These are phyloP conservation scores for Axinella damicornis DNA, from an alignment of 37 sponge, comb jelly and placozoan genomes.

Conservation along the genomic window DNA sequence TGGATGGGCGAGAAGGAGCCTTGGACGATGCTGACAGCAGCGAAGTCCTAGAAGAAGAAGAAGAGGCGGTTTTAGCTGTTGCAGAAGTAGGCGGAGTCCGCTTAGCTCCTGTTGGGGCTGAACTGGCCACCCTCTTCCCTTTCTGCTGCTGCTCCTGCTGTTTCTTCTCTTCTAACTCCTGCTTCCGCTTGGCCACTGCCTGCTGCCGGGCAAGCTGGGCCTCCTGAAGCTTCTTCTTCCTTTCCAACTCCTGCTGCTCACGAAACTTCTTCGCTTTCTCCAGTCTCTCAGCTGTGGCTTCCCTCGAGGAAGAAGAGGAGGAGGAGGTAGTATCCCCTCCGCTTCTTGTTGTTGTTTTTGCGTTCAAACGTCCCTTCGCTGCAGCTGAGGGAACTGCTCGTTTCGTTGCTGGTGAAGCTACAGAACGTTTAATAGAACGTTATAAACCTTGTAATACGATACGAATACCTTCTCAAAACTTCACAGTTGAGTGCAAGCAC, in stretches of 20 bases:
- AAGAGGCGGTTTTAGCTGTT: not conserved
- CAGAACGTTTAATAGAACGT: too few relatives aligned
- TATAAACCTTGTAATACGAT: too few relatives aligned
- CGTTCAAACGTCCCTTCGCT: too few relatives aligned
- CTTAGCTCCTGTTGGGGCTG: not conserved
- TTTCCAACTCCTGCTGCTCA: constrained; percentile 25
- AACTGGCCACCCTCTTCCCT: not conserved
- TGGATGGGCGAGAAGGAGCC: not conserved
- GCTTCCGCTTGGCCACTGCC: not conserved
- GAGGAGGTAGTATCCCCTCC: too few relatives aligned
- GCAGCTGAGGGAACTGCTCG: too few relatives aligned
- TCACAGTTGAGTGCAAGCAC: too few relatives aligned
- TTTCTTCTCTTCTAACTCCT: constrained; percentile 2
- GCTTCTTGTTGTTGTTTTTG: too few relatives aligned
- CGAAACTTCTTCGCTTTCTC: constrained; percentile 14
- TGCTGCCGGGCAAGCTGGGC: not conserved
- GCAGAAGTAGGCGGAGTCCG: not conserved
- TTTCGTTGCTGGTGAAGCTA: too few relatives aligned
- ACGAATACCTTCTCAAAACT: too few relatives aligned
- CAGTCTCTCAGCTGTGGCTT: not conserved
- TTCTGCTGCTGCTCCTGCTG: not conserved
- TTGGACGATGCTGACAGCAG: not conserved
- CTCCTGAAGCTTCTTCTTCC: not conserved
- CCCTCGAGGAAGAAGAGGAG: not conserved
- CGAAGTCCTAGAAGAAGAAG: not conserved